phyloP scores from a whole-genome alignment of 2,888 invertebrate species.

The Colostygia pectinataria region DNA sequence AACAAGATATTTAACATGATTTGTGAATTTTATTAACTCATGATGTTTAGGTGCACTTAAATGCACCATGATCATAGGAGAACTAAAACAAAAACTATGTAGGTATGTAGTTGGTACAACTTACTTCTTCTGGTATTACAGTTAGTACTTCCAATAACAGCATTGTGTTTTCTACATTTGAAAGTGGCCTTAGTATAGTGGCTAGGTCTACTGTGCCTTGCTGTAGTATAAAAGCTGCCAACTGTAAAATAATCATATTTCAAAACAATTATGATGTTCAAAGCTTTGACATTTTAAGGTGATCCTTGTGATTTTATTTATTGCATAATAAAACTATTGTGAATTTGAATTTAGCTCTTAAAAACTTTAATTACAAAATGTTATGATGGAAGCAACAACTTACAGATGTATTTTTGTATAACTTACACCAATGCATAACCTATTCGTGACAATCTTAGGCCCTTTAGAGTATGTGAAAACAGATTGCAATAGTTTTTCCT shows the following conservation, averaged over 20 bases:
- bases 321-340: neutral
- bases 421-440: slow-evolving; percentile 94
- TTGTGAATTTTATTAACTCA: too few species aligned
- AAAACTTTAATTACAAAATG: too few species aligned
- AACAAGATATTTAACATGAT: too few species aligned
- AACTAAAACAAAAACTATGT: too few species aligned
- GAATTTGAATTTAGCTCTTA: too few species aligned
- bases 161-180: slow-evolving; percentile 72
- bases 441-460: slow-evolving; percentile 92
- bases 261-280: neutral
- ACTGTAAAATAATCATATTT: slow-evolving; percentile 76
- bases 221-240: slow-evolving; percentile 93
- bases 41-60: too few species aligned
- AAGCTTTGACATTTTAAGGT: too few species aligned
- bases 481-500: slow-evolving; percentile 89
- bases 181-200: slow-evolving; percentile 86
- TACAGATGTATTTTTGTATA: slow-evolving; percentile 1
- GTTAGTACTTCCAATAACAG: slow-evolving; percentile 91
- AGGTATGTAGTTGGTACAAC: slow-evolving; percentile 20
- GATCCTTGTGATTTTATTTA: too few species aligned
- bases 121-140: slow-evolving; percentile 94
- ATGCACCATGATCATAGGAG: too few species aligned
- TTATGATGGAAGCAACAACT: too few species aligned
- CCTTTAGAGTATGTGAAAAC: slow-evolving; percentile 90
- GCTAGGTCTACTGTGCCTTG: slow-evolving; percentile 86